phyloP scores from a whole-genome alignment of 2,888 invertebrate species.

The Nomada fabriciana region DNA sequence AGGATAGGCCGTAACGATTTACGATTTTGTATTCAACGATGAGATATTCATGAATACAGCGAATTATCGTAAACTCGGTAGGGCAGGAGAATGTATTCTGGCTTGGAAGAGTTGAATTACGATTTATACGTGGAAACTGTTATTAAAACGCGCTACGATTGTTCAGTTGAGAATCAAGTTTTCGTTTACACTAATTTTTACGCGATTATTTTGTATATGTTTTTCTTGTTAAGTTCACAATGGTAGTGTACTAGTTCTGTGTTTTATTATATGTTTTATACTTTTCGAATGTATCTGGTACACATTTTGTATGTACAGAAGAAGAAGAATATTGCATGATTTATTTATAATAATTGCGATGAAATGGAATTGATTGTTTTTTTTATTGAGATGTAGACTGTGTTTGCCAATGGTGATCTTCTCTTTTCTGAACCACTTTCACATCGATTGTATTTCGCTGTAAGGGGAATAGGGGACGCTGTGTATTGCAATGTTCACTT shows the following conservation, averaged over 20 bases:
- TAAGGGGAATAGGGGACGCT: background rate
- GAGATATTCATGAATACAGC: constrained; percentile 60
- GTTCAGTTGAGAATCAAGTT: too few species aligned
- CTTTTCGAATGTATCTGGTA: too few species aligned
- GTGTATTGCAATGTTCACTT: constrained; percentile 5
- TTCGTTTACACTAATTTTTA: too few species aligned
- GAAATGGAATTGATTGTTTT: background rate
- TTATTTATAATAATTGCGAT: too few species aligned
- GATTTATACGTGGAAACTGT: background rate
- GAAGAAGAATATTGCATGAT: too few species aligned
- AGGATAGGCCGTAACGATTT: constrained; percentile 61
- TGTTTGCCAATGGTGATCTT: too few species aligned
- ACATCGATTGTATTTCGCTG: background rate
- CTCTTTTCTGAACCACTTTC: background rate
- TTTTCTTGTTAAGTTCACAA: too few species aligned
- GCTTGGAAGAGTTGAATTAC: constrained; percentile 14
- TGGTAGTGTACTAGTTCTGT: too few species aligned
- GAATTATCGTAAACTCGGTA: constrained; percentile 39
- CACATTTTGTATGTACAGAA: too few species aligned
- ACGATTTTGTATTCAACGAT: constrained; percentile 59
- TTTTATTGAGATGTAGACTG: background rate
- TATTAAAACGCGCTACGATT: constrained; percentile 11
- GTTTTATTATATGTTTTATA: too few species aligned
- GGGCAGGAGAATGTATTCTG: background rate
- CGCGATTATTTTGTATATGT: too few species aligned